Conservation (phyloP, 2,113 vertebrate genomes). For the Burhinus bistriatus region DNA sequence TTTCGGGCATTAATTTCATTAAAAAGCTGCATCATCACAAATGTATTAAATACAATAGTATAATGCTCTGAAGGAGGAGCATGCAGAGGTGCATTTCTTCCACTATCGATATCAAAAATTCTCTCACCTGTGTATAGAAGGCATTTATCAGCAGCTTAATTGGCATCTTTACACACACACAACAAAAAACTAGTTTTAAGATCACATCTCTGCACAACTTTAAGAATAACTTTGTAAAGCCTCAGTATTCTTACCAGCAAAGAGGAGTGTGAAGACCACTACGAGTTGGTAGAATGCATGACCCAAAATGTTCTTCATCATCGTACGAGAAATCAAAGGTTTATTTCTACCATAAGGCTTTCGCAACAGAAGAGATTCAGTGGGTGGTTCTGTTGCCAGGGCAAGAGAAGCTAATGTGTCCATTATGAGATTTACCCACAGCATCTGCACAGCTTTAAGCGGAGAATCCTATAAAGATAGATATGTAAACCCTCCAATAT, state of each 20-base stretch:
- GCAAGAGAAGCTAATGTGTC: slow-evolving; percentile 97
- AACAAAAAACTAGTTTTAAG: not conserved
- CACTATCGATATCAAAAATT: slow-evolving; percentile 94
- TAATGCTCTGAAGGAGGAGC: slow-evolving; percentile 96
- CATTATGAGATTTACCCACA: slow-evolving; percentile 99
- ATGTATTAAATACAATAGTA: slow-evolving; percentile 98
- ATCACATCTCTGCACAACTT: not conserved
- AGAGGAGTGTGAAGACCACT: slow-evolving; percentile 93
- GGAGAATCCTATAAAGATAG: slow-evolving; percentile 90
- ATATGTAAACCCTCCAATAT: slow-evolving; percentile 22
- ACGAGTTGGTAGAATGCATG: slow-evolving; percentile 94
- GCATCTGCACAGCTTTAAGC: slow-evolving; percentile 97
- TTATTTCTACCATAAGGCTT: slow-evolving; percentile 98
- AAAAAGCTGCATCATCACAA: slow-evolving; percentile 99
- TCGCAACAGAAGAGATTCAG: slow-evolving; percentile 91
- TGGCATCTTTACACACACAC: not conserved
- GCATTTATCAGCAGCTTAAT: not conserved
- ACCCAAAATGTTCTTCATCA: slow-evolving; percentile 99
- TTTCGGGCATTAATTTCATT: slow-evolving; percentile 98
- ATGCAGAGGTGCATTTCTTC: slow-evolving; percentile 91
- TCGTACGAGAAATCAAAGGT: slow-evolving; percentile 96
- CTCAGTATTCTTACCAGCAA: slow-evolving; percentile 85
- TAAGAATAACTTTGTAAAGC: not conserved
- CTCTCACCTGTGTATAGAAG: slow-evolving; percentile 83
- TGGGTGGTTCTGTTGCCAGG: slow-evolving; percentile 96